phyloP scores from a whole-genome alignment of 1,140 invertebrate genomes.

The Diprion similis region DNA sequence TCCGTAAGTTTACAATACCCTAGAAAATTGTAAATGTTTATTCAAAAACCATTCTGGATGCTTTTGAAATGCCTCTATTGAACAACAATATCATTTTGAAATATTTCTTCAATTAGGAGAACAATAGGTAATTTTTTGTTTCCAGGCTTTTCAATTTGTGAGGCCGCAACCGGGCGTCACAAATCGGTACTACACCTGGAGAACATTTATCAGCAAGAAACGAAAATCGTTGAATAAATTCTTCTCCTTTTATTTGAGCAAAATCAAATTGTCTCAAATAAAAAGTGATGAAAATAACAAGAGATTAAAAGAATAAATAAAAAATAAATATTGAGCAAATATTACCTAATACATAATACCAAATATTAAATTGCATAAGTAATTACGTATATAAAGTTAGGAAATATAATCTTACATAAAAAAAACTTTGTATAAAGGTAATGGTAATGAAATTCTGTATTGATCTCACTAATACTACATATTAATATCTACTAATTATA shows the following conservation, averaged over 20 bases:
- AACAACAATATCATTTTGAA: neutral
- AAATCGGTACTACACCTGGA: slow-evolving; percentile 35
- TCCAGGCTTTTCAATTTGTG: slow-evolving; percentile 33
- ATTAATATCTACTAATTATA: slow-evolving; percentile 36
- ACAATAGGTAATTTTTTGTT: slow-evolving; percentile 11
- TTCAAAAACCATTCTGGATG: slow-evolving; percentile 2
- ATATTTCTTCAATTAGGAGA: too few species aligned
- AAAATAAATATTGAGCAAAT: slow-evolving; percentile 21
- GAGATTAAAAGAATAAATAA: slow-evolving; percentile 17
- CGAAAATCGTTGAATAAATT: slow-evolving; percentile 61
- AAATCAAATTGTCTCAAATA: slow-evolving; percentile 61
- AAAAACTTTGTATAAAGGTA: slow-evolving; percentile 54
- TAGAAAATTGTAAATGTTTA: neutral
- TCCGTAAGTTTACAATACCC: neutral
- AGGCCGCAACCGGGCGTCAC: slow-evolving; percentile 25
- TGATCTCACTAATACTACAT: slow-evolving; percentile 51
- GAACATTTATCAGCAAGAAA: slow-evolving; percentile 47
- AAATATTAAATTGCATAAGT: slow-evolving; percentile 53
- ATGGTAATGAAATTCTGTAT: slow-evolving; percentile 48
- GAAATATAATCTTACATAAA: slow-evolving; percentile 30
- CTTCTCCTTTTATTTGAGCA: slow-evolving; percentile 59
- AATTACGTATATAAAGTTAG: slow-evolving; percentile 39
- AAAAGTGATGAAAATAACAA: slow-evolving; percentile 40
- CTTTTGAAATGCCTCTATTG: neutral
- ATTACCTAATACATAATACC: slow-evolving; percentile 43